Base-by-base conservation (phyloP, 1,140 invertebrate species). In the Drosophila tani region DNA sequence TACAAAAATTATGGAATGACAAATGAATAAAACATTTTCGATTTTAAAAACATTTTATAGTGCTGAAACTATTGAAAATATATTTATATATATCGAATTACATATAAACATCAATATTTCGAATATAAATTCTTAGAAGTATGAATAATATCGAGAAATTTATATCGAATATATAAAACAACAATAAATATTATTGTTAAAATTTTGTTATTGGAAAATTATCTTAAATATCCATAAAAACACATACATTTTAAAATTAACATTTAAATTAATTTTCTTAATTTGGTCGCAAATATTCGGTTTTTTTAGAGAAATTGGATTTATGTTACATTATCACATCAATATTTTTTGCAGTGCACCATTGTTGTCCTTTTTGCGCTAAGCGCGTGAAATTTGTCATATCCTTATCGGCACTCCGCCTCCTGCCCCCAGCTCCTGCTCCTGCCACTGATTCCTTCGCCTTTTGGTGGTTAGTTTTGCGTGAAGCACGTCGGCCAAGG, bases 341-440 rank as follows among this genome's bases (percentile, higher is more conserved):
- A 3, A 11, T 3, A 15, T 43, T 74, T 43, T 14, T 58, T 0
- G 1, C 51, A 40, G 47, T 77, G 70, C 15, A 2, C 12, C 46
- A 11, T 60, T 70, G 69, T 79, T 71, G 77, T 79, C 53, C 59
- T 79, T 60, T 75, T 74, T 14, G 38, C 58, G 41, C 58, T 79
- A 65, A 79, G 76, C 76, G 76, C 75, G 59, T 88, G 63, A 88
- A 88, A 88, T 88, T 88, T 88, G 85, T 88, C 84, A 88, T 90
- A 84, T 88, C 85, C 84, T 88, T 88, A 88, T 88, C 84, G 35
- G 14, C 58, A 58, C 64, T 43, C 47, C 17, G 53, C 24, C 45
- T 2, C 51, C 51, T n/a, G 15, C 19, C 2, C 6, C 62, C n/a
- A 17, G 15, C n/a, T 24, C 29, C 45, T 19, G 19, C 49, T 50